Evolutionary conservation across 2,888 invertebrate species (phyloP).

Genomic region (Tipula lateralis): DNA sequence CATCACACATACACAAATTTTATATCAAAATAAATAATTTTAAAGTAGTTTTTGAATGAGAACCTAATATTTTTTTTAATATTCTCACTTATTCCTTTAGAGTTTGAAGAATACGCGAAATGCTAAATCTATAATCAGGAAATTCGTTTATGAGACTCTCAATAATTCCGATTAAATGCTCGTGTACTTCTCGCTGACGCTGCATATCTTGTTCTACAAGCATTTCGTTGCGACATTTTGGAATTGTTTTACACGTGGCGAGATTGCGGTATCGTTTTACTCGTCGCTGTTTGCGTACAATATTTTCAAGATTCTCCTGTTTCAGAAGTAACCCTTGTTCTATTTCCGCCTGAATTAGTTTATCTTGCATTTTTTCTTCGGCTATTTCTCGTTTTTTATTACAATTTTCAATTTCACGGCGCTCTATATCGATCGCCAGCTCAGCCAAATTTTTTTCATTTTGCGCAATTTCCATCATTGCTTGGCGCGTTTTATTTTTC

Average conservation of each 20-base stretch:
- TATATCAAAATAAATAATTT: background rate
- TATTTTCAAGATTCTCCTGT: conserved; percentile 51
- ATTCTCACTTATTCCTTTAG: conserved; percentile 45
- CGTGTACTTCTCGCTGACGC: conserved; percentile 56
- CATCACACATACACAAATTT: background rate
- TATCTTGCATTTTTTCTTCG: conserved; percentile 40
- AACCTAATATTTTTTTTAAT: no score
- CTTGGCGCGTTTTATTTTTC: conserved; percentile 54
- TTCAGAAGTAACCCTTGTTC: conserved; percentile 46
- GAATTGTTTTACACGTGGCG: conserved; percentile 44
- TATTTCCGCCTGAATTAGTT: conserved; percentile 44
- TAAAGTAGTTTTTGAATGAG: background rate
- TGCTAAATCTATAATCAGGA: conserved; percentile 53
- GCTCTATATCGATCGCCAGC: conserved; percentile 39
- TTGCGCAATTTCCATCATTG: conserved; percentile 44
- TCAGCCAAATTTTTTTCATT: conserved; percentile 41
- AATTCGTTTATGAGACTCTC: conserved; percentile 57
- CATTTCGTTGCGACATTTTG: conserved; percentile 48
- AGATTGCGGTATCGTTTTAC: conserved; percentile 57
- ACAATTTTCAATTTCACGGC: conserved; percentile 38
- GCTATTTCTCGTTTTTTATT: conserved; percentile 40
- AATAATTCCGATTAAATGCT: conserved; percentile 55
- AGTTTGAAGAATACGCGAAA: conserved; percentile 52
- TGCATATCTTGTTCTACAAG: conserved; percentile 54
- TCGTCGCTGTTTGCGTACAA: conserved; percentile 67